Evolutionary conservation across 1,140 invertebrate species (phyloP).

Genomic region (Conopomorpha cramerella): DNA sequence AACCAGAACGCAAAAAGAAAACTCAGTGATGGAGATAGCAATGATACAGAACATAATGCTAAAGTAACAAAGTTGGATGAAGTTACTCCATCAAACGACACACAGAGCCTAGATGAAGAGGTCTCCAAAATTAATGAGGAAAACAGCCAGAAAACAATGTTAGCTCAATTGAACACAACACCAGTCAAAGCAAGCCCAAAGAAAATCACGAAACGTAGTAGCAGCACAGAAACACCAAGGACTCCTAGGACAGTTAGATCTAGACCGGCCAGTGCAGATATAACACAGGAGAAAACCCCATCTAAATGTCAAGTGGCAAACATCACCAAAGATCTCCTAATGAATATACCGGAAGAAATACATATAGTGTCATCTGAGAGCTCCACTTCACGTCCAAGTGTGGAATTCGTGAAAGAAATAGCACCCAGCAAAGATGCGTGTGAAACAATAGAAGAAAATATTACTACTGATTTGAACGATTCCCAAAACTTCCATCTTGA

Average conservation of each 20-base stretch:
- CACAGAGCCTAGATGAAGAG: slow-evolving; percentile 39
- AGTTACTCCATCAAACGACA: slow-evolving; percentile 13
- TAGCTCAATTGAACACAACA: slow-evolving; percentile 25
- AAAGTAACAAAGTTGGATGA: slow-evolving; percentile 36
- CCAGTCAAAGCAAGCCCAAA: slow-evolving; percentile 21
- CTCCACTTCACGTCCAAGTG: slow-evolving; percentile 19
- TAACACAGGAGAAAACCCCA: slow-evolving; percentile 23
- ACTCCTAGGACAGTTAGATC: slow-evolving; percentile 35
- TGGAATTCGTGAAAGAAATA: slow-evolving; percentile 30
- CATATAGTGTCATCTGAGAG: slow-evolving; percentile 10
- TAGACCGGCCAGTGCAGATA: slow-evolving; percentile 34
- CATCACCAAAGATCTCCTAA: slow-evolving; percentile 8
- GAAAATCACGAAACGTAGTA: slow-evolving; percentile 29
- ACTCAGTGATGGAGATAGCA: not conserved
- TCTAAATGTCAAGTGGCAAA: slow-evolving; percentile 13
- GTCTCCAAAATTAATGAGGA: slow-evolving; percentile 31
- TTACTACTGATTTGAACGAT: slow-evolving; percentile 25
- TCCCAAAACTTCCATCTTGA: slow-evolving; percentile 39
- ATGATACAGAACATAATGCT: slow-evolving; percentile 7
- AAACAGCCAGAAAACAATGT: slow-evolving; percentile 18
- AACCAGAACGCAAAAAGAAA: not conserved
- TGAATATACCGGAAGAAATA: slow-evolving; percentile 9
- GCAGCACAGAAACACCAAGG: slow-evolving; percentile 30
- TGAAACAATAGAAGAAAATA: slow-evolving; percentile 31
- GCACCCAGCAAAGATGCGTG: slow-evolving; percentile 16